These are phyloP conservation scores for Vanessa atalanta DNA, from an alignment of 1,140 invertebrate species.

Conservation along the genomic window DNA sequence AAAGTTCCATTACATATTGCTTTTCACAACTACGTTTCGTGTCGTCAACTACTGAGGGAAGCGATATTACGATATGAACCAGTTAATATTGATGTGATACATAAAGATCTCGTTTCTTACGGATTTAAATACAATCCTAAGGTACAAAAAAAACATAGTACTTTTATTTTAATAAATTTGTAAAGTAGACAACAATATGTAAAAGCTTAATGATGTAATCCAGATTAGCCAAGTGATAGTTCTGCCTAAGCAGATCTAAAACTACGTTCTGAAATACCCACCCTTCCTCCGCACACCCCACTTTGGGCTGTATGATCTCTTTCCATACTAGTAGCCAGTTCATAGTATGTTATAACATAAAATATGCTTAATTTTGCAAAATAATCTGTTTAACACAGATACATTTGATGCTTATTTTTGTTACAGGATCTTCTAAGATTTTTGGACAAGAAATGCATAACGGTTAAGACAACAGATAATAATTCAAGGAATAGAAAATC, in stretches of 20 bases:
- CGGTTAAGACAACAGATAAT: slow-evolving; percentile 77
- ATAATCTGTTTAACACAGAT: no score
- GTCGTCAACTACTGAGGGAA: slow-evolving; percentile 69
- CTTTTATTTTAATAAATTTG: slow-evolving; percentile 7
- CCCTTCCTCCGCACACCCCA: no score
- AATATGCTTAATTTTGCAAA: no score
- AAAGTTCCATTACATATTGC: slow-evolving; percentile 81
- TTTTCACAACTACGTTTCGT: slow-evolving; percentile 81
- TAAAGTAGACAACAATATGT: no score
- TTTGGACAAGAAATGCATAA: slow-evolving; percentile 82
- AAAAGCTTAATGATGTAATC: no score
- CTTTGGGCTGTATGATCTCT: no score
- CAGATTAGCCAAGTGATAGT: no score
- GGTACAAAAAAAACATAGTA: slow-evolving; percentile 53
- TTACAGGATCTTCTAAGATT: slow-evolving; percentile 82
- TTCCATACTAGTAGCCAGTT: no score
- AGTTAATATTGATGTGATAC: slow-evolving; percentile 80
- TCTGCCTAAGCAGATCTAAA: no score
- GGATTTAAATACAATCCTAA: slow-evolving; percentile 82
- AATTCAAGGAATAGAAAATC: slow-evolving; percentile 52
- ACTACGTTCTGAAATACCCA: no score
- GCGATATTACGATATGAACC: slow-evolving; percentile 82
- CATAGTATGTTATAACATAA: no score
- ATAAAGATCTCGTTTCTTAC: slow-evolving; percentile 73
- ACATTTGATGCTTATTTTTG: slow-evolving; percentile 30